Evolutionary conservation across 2,113 vertebrate genomes (phyloP).

Genomic region (Crocuta crocuta): DNA sequence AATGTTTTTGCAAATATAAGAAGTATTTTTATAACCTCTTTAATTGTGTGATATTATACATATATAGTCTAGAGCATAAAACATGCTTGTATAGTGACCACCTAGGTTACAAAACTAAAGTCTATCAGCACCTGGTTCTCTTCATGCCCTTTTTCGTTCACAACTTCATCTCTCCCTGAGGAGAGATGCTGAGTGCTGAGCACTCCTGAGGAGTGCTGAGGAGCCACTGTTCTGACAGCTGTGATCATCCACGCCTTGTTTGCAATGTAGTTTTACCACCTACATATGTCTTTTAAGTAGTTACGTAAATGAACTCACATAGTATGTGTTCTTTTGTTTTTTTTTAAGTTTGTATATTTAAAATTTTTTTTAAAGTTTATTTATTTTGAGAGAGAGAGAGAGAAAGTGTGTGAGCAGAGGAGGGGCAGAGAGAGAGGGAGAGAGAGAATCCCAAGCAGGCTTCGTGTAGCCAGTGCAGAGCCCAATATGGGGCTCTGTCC

Average conservation of each 20-base stretch:
- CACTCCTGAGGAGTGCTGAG: background rate
- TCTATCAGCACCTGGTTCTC: background rate
- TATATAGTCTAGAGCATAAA: background rate
- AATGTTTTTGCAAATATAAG: background rate
- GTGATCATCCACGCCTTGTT: background rate
- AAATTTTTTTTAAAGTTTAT: too few relatives aligned
- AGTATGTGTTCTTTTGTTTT: background rate
- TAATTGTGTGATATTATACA: background rate
- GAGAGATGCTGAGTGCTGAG: background rate
- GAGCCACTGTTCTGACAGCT: background rate
- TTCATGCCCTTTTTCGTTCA: background rate
- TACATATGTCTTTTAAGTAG: background rate
- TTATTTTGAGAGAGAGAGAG: too few relatives aligned
- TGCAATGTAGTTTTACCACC: background rate
- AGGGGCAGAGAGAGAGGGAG: too few relatives aligned
- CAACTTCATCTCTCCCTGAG: background rate
- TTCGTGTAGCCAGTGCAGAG: too few relatives aligned
- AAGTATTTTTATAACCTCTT: background rate
- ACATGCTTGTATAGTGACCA: background rate
- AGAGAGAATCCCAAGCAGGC: too few relatives aligned
- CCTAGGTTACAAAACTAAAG: background rate
- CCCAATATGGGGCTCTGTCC: background rate
- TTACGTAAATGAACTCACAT: background rate
- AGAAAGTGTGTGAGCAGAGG: too few relatives aligned
- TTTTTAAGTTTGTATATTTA: background rate